Percentiles rank a stretch among this genome's conserved stretches.
Evolutionary conservation across 1,140 invertebrate genomes (phyloP).

Genomic region (Penaeus indicus): DNA sequence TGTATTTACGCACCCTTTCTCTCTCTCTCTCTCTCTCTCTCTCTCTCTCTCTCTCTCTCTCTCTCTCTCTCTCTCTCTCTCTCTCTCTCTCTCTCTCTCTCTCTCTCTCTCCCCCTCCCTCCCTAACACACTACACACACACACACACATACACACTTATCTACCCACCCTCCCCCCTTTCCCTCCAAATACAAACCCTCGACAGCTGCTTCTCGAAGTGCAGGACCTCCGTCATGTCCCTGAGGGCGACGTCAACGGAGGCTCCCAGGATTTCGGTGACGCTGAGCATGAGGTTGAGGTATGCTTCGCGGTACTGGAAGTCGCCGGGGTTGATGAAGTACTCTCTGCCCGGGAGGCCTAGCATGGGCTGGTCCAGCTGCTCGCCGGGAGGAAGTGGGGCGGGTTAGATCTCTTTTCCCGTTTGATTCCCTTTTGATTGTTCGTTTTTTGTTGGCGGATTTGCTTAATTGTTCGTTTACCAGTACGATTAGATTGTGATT

Average conservation of each 20-base stretch:
- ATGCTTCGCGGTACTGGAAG: conserved; percentile 81
- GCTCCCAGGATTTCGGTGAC: conserved; percentile 80
- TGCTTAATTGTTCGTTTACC: too few species aligned
- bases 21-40: too few species aligned
- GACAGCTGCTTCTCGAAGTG: conserved; percentile 86
- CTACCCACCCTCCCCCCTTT: not conserved
- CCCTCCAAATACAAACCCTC: conserved; percentile 72
- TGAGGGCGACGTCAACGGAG: conserved; percentile 73
- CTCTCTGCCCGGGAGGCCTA: conserved; percentile 87
- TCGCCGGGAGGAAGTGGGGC: conserved; percentile 1
- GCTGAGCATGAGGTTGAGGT: conserved; percentile 82
- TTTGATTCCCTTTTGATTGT: too few species aligned
- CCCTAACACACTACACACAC: not conserved
- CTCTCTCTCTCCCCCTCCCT: not conserved
- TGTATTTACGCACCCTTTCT: too few species aligned
- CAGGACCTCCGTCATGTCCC: conserved; percentile 81
- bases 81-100: too few species aligned
- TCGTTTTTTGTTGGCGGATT: too few species aligned
- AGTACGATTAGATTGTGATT: too few species aligned
- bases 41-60: too few species aligned
- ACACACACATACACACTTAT: not conserved
- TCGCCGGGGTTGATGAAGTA: conserved; percentile 84
- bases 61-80: too few species aligned
- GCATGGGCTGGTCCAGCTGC: conserved; percentile 87
- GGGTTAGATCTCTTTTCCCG: too few species aligned